Percentiles rank a stretch among this genome's conserved stretches.
Conservation (phyloP, 2,113 vertebrate species). For the western clawed frog (Xenopus tropicalis) region UCB_Xtro_10.0 CM004446.2:59744001-59744500, state of each 20-base stretch:
- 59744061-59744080: conserved; percentile 24
- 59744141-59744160: background rate
- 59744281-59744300: background rate
- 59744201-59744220: background rate
- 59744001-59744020: conserved; percentile 24
- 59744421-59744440: conserved; percentile 20
- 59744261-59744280: background rate
- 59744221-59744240: background rate
- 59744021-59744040: background rate
- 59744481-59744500: background rate
- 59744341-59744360: conserved; percentile 29
- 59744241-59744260: background rate
- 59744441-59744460: conserved; percentile 11
- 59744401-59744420: conserved; percentile 32
- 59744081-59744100: background rate
- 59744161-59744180: background rate
- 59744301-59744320: conserved; percentile 22
- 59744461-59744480: conserved; percentile 14
- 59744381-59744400: conserved; percentile 27
- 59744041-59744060: conserved; percentile 16
- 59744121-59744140: background rate
- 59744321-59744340: conserved; percentile 27
- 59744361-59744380: conserved; percentile 36
- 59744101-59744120: background rate
- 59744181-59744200: background rate